Percentiles rank a stretch among this genome's conserved stretches.
These are phyloP conservation scores for Galagoides demidoff DNA, from an alignment of 2,797 vertebrate species.

Conservation along the genomic window DNA sequence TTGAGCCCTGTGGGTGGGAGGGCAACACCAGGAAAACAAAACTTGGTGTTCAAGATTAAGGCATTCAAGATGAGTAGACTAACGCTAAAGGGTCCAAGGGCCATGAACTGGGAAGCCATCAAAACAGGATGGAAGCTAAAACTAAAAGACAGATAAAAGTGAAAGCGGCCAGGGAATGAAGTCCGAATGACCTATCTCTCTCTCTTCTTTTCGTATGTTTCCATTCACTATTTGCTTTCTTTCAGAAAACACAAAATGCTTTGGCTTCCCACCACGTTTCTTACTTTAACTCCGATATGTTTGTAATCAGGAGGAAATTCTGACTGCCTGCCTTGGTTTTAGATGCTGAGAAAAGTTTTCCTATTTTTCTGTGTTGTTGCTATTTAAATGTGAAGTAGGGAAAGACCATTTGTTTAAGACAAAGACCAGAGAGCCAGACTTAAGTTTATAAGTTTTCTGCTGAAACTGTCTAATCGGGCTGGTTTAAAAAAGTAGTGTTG, in stretches of 20 bases:
- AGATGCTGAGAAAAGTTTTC: background rate
- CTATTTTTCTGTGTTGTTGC: background rate
- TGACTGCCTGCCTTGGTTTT: background rate
- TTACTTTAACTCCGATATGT: background rate
- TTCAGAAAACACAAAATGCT: background rate
- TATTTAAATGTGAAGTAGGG: background rate
- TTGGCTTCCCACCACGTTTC: slow-evolving; percentile 11
- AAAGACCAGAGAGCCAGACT: background rate
- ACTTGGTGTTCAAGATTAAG: background rate
- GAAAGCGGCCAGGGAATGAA: background rate
- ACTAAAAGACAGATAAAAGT: background rate
- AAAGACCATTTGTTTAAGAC: background rate
- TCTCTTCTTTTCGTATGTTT: background rate
- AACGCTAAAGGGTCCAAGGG: background rate
- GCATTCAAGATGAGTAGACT: background rate
- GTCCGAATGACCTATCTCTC: background rate
- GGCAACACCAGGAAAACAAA: background rate
- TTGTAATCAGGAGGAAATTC: background rate
- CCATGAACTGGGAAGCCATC: background rate
- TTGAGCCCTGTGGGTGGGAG: background rate
- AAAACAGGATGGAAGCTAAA: background rate
- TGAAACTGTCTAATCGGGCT: background rate
- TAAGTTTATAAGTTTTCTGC: background rate
- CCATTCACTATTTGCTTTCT: background rate
- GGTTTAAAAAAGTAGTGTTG: background rate